Evolutionary conservation across 2,797 vertebrate species (phyloP), one percentile per base, ranked within the genome.

Genomic region (Parotocinclus haroldoi): DNA sequence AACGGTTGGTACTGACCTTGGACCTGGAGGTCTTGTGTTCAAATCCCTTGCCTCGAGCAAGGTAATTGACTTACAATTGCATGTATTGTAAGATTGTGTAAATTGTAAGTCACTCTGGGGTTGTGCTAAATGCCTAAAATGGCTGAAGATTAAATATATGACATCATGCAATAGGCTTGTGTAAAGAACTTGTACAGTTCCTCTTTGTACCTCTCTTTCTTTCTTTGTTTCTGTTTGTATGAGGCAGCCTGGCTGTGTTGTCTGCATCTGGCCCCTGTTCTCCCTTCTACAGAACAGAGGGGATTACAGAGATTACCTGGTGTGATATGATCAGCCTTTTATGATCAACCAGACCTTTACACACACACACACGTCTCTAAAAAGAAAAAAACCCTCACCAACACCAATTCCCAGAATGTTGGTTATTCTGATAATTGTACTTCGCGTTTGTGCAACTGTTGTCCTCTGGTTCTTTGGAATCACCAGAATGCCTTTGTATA

Each of bases 251-350:
- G 46, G 57, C 18, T 58, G 45, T n/a, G 40, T 18, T 44, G 11
- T 54, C 46, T 67, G 36, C 19, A 63, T 39, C 37, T 1, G 44
- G 63, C 58, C 1, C 17, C 46, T 56, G 57, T 66, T 58, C 67
- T 52, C 49, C 58, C 38, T 50, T 68, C 39, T 59, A 63, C 69
- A 63, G 62, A 65, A 74, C 62, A 74, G 67, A 78, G 74, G 16
- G 68, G 49, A 78, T 80, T 77, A 73, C 65, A 39, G 27, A 58
- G 65, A 67, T 78, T 74, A 69, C 58, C 66, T 56, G 60, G 63
- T 63, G 13, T 76, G 73, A 72, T 62, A 71, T 14, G 19, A 65
- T 64, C 54, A 63, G 67, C 53, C 44, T 49, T 66, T 65, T 76
- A 54, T 73, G 53, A 68, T 74, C 71, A 71, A 60, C 36, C 40